Conservation (phyloP, 2,797 vertebrate species). For the Prunella strophiata region DNA sequence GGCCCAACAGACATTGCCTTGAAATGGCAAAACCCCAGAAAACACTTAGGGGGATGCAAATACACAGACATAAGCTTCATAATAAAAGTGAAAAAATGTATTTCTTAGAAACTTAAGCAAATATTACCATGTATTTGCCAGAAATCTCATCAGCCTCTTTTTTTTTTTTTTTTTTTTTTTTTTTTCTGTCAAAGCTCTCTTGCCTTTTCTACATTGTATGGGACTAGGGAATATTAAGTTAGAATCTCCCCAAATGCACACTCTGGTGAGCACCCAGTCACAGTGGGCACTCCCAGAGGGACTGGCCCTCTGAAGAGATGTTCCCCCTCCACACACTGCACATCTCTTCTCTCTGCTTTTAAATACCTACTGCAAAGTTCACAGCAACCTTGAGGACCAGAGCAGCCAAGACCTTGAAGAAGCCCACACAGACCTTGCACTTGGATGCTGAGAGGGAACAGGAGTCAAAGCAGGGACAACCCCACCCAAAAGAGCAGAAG, state of each 20-base stretch:
- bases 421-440: background rate
- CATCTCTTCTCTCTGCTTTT: background rate
- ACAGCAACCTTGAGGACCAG: background rate
- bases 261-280: fast-evolving
- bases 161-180: background rate
- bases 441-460: background rate
- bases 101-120: background rate
- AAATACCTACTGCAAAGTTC: background rate
- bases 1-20: background rate
- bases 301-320: background rate
- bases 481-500: background rate
- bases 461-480: background rate
- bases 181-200: background rate
- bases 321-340: background rate
- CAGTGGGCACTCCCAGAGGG: background rate
- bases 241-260: background rate
- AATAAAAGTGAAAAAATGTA: background rate
- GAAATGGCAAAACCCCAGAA: background rate
- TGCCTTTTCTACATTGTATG: background rate
- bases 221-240: background rate
- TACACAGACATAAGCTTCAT: background rate
- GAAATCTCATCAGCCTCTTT: background rate
- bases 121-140: background rate
- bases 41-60: background rate
- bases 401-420: background rate